A percentile compares a stretch with the other conserved stretches of the same genome.
These are phyloP conservation scores for Psittacula cyanocephala DNA, from an alignment of 2,113 vertebrate species.

Conservation along the genomic window DNA sequence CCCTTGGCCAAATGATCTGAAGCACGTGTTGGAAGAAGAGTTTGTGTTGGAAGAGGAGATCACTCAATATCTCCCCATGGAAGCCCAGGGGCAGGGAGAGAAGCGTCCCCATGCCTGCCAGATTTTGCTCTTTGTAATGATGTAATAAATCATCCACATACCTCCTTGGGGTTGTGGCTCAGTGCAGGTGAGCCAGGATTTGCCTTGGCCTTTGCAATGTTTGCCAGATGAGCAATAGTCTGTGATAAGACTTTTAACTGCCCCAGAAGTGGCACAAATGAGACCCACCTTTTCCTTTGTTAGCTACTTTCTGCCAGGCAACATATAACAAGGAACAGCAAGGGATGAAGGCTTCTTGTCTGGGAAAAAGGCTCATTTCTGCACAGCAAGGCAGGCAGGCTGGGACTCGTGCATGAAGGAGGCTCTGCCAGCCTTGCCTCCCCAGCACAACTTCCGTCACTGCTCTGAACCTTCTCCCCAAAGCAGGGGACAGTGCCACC, in stretches of 20 bases:
- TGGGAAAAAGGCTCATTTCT: not conserved
- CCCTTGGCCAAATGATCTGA: not conserved
- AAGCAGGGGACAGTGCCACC: not conserved
- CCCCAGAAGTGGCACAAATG: not conserved
- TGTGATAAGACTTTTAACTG: not conserved
- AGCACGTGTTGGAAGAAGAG: constrained; percentile 6
- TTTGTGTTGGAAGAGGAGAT: not conserved
- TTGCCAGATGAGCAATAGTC: not conserved
- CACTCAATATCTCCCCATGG: not conserved
- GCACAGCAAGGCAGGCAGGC: not conserved
- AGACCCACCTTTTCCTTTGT: not conserved
- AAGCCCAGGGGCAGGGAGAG: constrained; percentile 42
- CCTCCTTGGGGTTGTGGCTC: constrained; percentile 12
- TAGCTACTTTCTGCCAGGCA: not conserved
- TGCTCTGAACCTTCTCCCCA: not conserved
- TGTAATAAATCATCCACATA: constrained; percentile 16
- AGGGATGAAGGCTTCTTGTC: not conserved
- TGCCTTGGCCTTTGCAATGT: not conserved
- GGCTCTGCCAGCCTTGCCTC: not conserved
- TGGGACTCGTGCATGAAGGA: not conserved
- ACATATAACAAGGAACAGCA: not conserved
- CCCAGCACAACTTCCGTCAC: not conserved
- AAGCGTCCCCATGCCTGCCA: constrained; percentile 35
- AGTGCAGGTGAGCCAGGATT: not conserved
- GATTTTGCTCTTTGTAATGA: constrained; percentile 1